Evolutionary conservation across 2,797 vertebrate species (phyloP), one percentile per base, ranked within the genome.

Genomic region (Psittacula derbiana): DNA sequence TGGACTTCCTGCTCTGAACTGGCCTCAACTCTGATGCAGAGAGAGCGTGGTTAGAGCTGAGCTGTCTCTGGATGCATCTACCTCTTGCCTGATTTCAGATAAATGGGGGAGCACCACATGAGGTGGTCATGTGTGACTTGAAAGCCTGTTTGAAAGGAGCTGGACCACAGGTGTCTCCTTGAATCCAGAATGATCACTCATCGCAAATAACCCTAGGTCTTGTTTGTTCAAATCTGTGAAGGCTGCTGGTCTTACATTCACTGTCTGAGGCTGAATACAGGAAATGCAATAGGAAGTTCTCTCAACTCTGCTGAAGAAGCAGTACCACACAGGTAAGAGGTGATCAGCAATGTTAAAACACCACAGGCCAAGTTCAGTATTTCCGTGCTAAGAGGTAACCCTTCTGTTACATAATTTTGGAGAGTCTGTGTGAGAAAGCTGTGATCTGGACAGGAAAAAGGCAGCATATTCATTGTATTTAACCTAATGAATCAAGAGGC

Each of bases 301-400:
- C 17, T 71, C 53, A 49, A 4, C 30, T 86, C 50, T 38, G 52
- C 47, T 73, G 82, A 74, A 79, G 66, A 81, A 83, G 38, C 43
- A 41, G 67, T 19, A 61, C 49, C 38, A 46, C 0, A 0, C 52
- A 80, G 47, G n/a, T 55, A 90, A 88, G 72, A 1, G 4, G 50
- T 75, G 40, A 88, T 38, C 25, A 6, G 2, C 31, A 46, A 23
- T 5, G 36, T 18, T 60, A 49, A 62, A 85, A 50, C 41, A 44
- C 15, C 0, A 0, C 25, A 52, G 64, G 28, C 28, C 47, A 83
- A 67, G 28, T 41, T 36, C 1, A 3, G 21, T 13, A 28, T 82
- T 92, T 90, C 58, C 55, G 55, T 49, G 14, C 23, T 43, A 12
- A 10, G 50, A 82, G 15, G n/a, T 44, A 65, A 90, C 15, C 5